Evolutionary conservation across 2,888 invertebrate genomes (phyloP).

Genomic region (Urechis unicinctus): DNA sequence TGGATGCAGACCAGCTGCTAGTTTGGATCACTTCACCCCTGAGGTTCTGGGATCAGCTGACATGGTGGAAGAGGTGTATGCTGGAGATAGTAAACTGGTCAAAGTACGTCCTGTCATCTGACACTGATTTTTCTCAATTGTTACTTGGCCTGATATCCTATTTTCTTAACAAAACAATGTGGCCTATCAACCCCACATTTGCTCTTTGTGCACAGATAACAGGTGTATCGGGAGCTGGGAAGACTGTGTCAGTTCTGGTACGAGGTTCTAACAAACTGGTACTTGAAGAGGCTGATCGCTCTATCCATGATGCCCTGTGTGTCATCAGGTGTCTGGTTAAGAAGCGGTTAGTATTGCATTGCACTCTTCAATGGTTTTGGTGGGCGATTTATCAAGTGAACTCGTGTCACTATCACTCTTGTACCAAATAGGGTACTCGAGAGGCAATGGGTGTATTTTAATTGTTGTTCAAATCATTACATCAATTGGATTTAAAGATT

Average conservation of each 20-base stretch:
- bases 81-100: constrained; percentile 76
- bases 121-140: background rate
- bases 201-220: constrained; percentile 61
- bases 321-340: constrained; percentile 95
- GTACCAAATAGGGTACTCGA: background rate
- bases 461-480: background rate
- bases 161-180: too few species aligned
- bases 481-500: too few species aligned
- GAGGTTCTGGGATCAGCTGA: constrained; percentile 90
- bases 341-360: constrained; percentile 56
- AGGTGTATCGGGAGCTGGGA: constrained; percentile 78
- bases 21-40: constrained; percentile 92
- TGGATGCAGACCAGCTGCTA: constrained; percentile 91
- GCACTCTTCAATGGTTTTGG: background rate
- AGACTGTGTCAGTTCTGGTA: constrained; percentile 86
- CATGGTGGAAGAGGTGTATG: constrained; percentile 84
- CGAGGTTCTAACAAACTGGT: constrained; percentile 84
- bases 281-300: constrained; percentile 82
- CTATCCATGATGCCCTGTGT: constrained; percentile 84
- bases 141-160: background rate
- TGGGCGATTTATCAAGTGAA: background rate
- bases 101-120: constrained; percentile 59
- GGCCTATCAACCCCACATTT: too few species aligned
- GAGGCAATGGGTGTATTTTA: background rate
- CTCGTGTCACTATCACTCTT: background rate